Evolutionary conservation across 2,113 vertebrate genomes (phyloP).

Genomic region (Anarrhichthys ocellatus): DNA sequence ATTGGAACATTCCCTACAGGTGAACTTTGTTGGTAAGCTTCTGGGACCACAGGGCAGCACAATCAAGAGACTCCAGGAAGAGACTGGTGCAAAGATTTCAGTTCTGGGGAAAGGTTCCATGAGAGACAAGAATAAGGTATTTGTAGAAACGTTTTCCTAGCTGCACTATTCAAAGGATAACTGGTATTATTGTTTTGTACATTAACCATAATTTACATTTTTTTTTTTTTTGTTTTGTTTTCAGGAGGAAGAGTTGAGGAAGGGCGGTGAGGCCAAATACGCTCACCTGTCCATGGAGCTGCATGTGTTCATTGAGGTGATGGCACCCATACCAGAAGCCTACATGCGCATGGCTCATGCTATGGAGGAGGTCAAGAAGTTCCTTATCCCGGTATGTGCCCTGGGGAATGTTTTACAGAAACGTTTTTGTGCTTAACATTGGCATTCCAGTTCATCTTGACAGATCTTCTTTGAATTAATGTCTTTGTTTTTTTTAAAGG

Average conservation of each 20-base stretch:
- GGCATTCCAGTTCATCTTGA: not conserved
- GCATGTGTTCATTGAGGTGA: slow-evolving; percentile 97
- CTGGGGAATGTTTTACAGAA: rapidly evolving
- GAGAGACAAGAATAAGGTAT: slow-evolving; percentile 96
- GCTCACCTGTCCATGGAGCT: slow-evolving; percentile 94
- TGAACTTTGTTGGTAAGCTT: slow-evolving; percentile 98
- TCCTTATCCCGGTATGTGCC: slow-evolving; percentile 91
- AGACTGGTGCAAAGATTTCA: slow-evolving; percentile 97
- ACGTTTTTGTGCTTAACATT: not conserved
- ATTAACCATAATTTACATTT: not conserved
- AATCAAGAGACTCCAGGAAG: slow-evolving; percentile 97
- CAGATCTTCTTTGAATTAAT: too few species aligned
- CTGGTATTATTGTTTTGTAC: not conserved
- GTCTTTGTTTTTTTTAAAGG: too few species aligned
- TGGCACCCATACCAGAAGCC: slow-evolving; percentile 94
- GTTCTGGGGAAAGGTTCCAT: slow-evolving; percentile 97
- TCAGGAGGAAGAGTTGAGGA: slow-evolving; percentile 95
- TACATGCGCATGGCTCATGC: slow-evolving; percentile 97
- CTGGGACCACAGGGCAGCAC: slow-evolving; percentile 98
- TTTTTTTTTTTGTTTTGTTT: not conserved
- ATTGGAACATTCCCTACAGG: slow-evolving; percentile 75
- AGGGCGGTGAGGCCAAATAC: slow-evolving; percentile 95
- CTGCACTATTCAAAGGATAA: not conserved
- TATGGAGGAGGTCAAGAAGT: slow-evolving; percentile 99
- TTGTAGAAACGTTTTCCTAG: not conserved